phyloP scores from a whole-genome alignment of 1,140 invertebrate genomes.

The Trichomalopsis sarcophagae region DNA sequence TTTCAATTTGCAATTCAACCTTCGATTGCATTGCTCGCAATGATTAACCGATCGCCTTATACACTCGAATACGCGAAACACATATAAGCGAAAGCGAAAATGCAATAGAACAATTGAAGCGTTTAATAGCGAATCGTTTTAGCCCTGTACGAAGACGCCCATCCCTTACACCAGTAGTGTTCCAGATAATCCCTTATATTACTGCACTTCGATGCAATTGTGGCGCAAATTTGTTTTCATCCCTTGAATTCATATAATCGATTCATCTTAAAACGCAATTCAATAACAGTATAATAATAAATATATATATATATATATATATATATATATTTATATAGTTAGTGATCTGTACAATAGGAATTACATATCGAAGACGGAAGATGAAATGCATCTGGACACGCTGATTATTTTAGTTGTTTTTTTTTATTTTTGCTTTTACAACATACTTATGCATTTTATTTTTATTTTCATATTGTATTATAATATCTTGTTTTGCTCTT shows the following conservation, averaged over 20 bases:
- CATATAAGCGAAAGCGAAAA: not conserved
- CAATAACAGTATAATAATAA: slow-evolving; percentile 52
- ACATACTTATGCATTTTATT: not conserved
- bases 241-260: slow-evolving; percentile 23
- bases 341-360: slow-evolving; percentile 55
- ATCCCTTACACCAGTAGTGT: not conserved
- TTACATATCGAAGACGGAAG: slow-evolving; percentile 56
- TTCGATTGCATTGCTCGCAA: not conserved
- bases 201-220: not conserved
- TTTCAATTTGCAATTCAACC: not conserved
- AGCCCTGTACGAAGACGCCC: not conserved
- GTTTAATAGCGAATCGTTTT: not conserved
- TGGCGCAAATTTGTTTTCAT: not conserved
- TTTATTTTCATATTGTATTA: not conserved
- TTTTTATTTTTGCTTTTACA: not conserved
- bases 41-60: too few relatives aligned
- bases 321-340: not conserved
- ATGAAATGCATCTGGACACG: slow-evolving; percentile 47
- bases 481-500: not conserved
- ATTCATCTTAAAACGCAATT: slow-evolving; percentile 35
- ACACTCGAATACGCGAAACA: too few relatives aligned
- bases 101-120: not conserved
- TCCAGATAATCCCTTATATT: too few relatives aligned
- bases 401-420: slow-evolving; percentile 1
- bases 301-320: not conserved